A percentile compares a stretch with the other conserved stretches of the same genome.
These are phyloP conservation scores for Cygnus atratus DNA, from an alignment of 2,113 vertebrate species.

Conservation along the genomic window DNA sequence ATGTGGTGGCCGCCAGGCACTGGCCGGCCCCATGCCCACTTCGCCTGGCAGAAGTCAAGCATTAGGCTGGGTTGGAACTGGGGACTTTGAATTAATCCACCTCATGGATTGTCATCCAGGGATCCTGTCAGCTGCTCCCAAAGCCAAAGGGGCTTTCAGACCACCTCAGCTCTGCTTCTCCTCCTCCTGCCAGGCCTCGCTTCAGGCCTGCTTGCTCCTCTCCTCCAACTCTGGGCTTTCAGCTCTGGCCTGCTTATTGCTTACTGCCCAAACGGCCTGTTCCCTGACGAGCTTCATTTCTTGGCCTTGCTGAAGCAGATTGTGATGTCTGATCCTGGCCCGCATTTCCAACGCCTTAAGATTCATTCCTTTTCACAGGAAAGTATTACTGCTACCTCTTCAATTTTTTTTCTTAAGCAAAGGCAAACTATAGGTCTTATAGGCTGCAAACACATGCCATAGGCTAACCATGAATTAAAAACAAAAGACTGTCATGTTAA, in stretches of 20 bases:
- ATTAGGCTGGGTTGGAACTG: neutral
- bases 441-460: neutral
- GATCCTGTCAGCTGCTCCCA: neutral
- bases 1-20: neutral
- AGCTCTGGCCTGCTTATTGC: neutral
- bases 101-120: neutral
- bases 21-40: neutral
- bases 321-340: neutral
- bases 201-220: neutral
- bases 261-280: neutral
- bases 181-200: neutral
- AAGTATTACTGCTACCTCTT: neutral
- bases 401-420: neutral
- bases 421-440: neutral
- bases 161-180: neutral
- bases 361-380: neutral
- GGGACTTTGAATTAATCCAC: neutral
- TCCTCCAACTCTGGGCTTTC: neutral
- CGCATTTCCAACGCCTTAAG: neutral
- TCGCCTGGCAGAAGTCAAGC: neutral
- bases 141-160: neutral
- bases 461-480: neutral
- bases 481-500: neutral
- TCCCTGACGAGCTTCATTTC: neutral
- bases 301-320: neutral